Evolutionary conservation across 2,797 vertebrate genomes (phyloP).

Genomic region (Anomalospiza imberbis): DNA sequence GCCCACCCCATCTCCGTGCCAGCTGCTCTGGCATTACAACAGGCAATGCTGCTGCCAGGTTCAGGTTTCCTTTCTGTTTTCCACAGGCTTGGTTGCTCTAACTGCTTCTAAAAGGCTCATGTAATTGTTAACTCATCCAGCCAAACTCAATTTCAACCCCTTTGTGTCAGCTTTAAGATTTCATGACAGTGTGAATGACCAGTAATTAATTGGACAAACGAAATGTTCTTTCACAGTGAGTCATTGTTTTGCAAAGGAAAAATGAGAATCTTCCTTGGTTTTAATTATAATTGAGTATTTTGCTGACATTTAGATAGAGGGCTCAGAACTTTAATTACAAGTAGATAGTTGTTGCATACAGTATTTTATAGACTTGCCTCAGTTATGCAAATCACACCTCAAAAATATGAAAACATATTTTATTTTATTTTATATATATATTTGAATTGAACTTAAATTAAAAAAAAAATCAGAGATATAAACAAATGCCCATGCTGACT

Average conservation of each 20-base stretch:
- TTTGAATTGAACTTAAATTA: neutral
- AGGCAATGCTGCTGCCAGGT: neutral
- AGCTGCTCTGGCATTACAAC: neutral
- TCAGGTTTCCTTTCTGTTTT: neutral
- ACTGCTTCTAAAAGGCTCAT: neutral
- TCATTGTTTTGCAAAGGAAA: neutral
- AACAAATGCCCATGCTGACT: neutral
- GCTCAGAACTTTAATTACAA: neutral
- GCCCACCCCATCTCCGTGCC: neutral
- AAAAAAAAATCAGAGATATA: neutral
- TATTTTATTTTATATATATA: neutral
- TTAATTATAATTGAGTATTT: neutral
- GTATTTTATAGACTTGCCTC: neutral
- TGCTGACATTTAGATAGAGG: neutral
- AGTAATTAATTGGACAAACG: neutral
- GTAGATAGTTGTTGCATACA: neutral
- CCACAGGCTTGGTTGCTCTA: neutral
- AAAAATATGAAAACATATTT: neutral
- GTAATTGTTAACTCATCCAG: neutral
- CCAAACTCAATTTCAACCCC: neutral
- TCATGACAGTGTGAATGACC: neutral
- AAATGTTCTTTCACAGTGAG: neutral
- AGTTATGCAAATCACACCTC: neutral
- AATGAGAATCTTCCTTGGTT: neutral
- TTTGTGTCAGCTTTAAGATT: slow-evolving; percentile 8